These are phyloP conservation scores for Lithobates pipiens DNA, from an alignment of 2,797 vertebrate genomes.

Conservation along the genomic window DNA sequence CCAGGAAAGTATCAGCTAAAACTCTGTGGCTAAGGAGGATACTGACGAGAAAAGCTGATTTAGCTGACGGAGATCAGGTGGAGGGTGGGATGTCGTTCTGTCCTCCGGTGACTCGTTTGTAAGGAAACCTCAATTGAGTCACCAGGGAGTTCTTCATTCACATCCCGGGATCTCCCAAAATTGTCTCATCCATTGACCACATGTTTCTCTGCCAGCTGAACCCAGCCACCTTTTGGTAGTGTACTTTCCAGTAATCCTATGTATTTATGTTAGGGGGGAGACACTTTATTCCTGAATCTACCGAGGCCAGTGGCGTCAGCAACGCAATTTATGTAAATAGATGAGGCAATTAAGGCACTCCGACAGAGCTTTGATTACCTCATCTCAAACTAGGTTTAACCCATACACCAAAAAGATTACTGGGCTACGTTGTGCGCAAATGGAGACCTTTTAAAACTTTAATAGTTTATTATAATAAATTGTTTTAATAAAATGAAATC, in stretches of 20 bases:
- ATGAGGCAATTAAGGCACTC: neutral
- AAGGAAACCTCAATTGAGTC: neutral
- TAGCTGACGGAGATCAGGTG: neutral
- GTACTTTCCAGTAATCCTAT: slow-evolving; percentile 9
- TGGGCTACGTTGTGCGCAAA: no score
- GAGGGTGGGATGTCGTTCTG: slow-evolving; percentile 1
- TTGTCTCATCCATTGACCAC: neutral
- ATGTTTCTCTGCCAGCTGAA: neutral
- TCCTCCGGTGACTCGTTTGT: neutral
- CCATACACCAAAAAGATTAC: neutral
- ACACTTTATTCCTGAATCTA: neutral
- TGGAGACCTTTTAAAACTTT: no score
- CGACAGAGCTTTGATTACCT: neutral
- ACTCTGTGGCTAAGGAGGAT: neutral
- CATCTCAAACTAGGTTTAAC: neutral
- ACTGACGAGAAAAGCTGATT: neutral
- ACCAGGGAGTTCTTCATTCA: slow-evolving; percentile 10
- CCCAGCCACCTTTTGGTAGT: neutral
- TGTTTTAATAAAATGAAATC: no score
- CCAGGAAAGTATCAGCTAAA: neutral
- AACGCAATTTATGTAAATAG: neutral
- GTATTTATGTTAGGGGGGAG: neutral
- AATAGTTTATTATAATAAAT: no score
- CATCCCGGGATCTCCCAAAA: neutral
- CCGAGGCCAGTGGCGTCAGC: neutral